Base-by-base conservation (phyloP, 2,113 vertebrate genomes). In the Forbesichthys papilliferus region DNA sequence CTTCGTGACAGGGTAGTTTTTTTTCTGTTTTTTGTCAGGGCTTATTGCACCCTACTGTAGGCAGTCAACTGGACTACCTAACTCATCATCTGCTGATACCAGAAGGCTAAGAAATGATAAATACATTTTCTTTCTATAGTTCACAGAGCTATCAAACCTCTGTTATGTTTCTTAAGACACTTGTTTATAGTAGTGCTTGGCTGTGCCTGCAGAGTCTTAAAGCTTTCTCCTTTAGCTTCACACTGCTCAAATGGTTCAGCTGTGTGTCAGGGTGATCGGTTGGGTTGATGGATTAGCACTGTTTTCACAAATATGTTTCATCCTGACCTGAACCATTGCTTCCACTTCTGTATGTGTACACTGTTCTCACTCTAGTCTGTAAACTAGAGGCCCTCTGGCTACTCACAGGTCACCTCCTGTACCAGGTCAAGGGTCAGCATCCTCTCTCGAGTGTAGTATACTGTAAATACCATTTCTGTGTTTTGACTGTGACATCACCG, bases 401-500 rank as follows among this genome's bases (percentile, higher is more conserved):
- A 36, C 20, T 1, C 9, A 51, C 27, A 20, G 61, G 54, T 72
- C 18, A 71, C 68, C 75, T 34, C 27, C 27, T 27, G 27, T 3
- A 61, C 36, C 52, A 53, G 77, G 79, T 78, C 67, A 84, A 47
- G 76, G 81, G 59, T 81, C 78, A 49, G 46, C 6, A 4, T 73
- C 74, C 20, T 60, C 18, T 27, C 27, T 27, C 2, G 27, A 27
- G 27, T 27, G 27, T 27, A 27, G 54, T 62, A 66, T 47, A 12
- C 46, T 72, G 56, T 77, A 42, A 66, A 83, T 73, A 77, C 48
- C 71, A 77, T 80, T 88, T 72, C 16, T 69, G 80, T 80, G 18
- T 59, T 27, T 27, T 27, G 27, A 76, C 80, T 69, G 67, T 93
- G 90, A 91, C 83, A 73, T 92, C 87, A 92, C 73, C 47, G 71